These are phyloP conservation scores for Thripadectes ignobilis DNA, from an alignment of 2,797 vertebrate genomes.

Conservation along the genomic window DNA sequence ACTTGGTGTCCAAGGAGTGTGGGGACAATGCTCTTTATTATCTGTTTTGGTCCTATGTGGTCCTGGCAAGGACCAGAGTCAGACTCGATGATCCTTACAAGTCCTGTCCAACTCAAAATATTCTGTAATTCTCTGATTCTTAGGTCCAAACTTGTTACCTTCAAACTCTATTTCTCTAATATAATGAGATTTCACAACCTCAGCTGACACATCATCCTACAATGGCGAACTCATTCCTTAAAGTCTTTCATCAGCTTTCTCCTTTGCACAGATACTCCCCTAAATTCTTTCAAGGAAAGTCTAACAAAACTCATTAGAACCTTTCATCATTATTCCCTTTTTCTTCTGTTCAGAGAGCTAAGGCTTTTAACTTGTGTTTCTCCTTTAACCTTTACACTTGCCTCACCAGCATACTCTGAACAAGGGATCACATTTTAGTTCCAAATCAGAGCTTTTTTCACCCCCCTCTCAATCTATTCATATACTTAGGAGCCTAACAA, in stretches of 20 bases:
- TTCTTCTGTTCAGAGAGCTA: neutral
- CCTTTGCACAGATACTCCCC: neutral
- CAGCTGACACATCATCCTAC: neutral
- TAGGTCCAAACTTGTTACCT: neutral
- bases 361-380: neutral
- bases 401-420: neutral
- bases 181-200: neutral
- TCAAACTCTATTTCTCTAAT: neutral
- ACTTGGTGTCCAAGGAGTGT: too few species aligned
- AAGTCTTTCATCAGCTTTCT: neutral
- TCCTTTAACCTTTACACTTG: neutral
- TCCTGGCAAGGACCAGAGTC: neutral
- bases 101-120: neutral
- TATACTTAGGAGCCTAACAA: slow-evolving; percentile 20
- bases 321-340: neutral
- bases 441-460: neutral
- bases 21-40: neutral
- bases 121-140: neutral
- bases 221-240: neutral
- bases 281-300: neutral
- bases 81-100: accelerated
- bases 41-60: neutral
- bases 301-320: neutral
- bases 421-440: neutral
- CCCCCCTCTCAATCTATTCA: neutral